phyloP scores from a whole-genome alignment of 2,888 invertebrate genomes.

The Galeruca laticollis region DNA sequence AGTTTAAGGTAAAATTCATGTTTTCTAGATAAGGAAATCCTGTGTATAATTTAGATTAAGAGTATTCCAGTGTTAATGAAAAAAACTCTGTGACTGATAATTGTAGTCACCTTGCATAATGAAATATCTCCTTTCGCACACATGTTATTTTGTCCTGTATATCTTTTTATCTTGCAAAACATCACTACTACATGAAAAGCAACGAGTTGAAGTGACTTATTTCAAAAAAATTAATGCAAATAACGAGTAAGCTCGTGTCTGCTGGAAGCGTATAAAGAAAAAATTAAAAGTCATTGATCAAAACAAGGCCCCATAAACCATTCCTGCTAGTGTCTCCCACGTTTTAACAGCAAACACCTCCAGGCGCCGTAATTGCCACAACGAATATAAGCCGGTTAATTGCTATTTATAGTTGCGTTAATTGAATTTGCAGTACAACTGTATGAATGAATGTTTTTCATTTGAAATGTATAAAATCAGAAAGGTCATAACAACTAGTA shows the following conservation, averaged over 20 bases:
- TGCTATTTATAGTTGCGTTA: not conserved
- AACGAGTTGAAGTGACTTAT: not conserved
- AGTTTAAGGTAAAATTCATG: too few relatives aligned
- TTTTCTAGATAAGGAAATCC: too few relatives aligned
- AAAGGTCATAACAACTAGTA: not conserved
- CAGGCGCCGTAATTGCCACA: not conserved
- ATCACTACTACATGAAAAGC: not conserved
- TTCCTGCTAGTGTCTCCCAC: not conserved
- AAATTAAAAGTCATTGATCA: not conserved
- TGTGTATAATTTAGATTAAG: too few relatives aligned
- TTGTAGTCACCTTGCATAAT: too few relatives aligned
- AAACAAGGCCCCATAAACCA: not conserved
- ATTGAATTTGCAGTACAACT: not conserved
- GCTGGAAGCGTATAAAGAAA: not conserved
- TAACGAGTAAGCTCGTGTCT: not conserved
- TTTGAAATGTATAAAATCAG: not conserved
- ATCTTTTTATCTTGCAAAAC: not conserved
- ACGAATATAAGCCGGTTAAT: not conserved
- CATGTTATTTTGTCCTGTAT: not conserved
- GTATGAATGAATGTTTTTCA: not conserved
- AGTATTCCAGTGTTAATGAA: too few relatives aligned
- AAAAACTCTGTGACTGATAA: too few relatives aligned
- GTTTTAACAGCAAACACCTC: conserved; percentile 1
- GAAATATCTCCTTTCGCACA: too few relatives aligned
- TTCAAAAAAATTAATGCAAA: not conserved